These are phyloP conservation scores for Xiphophorus couchianus DNA, from an alignment of 2,113 vertebrate species.

Conservation along the genomic window DNA sequence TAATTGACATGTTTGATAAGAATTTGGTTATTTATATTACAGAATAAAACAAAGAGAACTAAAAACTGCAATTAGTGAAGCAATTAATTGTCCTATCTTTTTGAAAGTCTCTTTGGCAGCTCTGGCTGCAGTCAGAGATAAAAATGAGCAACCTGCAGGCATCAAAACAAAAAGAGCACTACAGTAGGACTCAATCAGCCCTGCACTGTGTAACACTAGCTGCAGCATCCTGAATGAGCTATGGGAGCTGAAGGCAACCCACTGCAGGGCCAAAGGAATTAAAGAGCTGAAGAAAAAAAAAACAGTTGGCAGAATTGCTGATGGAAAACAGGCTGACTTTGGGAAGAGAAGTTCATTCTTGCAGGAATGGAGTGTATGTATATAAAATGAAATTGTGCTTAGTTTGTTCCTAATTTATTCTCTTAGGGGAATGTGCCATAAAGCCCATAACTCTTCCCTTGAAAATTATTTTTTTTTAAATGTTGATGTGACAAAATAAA, in stretches of 20 bases:
- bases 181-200: slow-evolving; percentile 4
- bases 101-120: not conserved
- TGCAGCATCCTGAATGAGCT: slow-evolving; percentile 38
- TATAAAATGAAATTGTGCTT: slow-evolving; percentile 5
- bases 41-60: not conserved
- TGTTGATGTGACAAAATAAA: not conserved
- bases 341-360: not conserved
- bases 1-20: not conserved
- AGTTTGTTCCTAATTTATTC: slow-evolving; percentile 1
- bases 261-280: slow-evolving; percentile 11
- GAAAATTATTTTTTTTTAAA: not conserved
- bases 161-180: not conserved
- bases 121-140: slow-evolving; percentile 3
- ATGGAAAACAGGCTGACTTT: slow-evolving; percentile 20
- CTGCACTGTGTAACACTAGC: slow-evolving; percentile 13
- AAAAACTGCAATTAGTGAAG: not conserved
- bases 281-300: slow-evolving; percentile 10
- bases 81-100: not conserved
- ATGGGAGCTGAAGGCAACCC: slow-evolving; percentile 24
- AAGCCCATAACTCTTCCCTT: not conserved
- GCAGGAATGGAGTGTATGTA: not conserved
- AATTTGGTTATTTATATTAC: not conserved
- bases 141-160: slow-evolving; percentile 9
- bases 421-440: slow-evolving; percentile 6
- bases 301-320: slow-evolving; percentile 10